Conservation (phyloP, 2,113 vertebrate species). For the Leucosticte australis region DNA sequence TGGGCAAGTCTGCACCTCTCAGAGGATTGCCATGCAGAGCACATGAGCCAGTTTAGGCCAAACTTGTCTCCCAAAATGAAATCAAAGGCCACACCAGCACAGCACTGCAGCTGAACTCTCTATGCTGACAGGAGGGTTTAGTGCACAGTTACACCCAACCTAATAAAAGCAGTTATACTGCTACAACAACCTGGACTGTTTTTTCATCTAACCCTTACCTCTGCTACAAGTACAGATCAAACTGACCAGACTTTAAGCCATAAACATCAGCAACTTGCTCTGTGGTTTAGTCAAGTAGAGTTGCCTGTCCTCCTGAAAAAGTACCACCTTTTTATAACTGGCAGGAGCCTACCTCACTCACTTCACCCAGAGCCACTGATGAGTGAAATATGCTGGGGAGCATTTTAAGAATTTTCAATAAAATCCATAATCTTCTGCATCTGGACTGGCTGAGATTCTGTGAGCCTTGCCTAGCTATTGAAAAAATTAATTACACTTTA, state of each 20-base stretch:
- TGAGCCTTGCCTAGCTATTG: neutral
- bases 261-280: neutral
- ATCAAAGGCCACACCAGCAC: neutral
- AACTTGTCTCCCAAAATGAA: neutral
- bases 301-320: neutral
- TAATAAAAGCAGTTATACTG: neutral
- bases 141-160: neutral
- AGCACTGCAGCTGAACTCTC: neutral
- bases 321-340: neutral
- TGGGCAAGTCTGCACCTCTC: slow-evolving; percentile 10
- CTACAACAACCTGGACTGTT: neutral
- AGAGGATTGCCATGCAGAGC: neutral
- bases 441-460: neutral
- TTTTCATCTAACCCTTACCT: neutral
- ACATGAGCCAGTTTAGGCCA: neutral
- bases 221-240: neutral
- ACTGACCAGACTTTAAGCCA: neutral
- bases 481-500: neutral
- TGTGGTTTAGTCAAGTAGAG: neutral
- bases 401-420: neutral
- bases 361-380: neutral
- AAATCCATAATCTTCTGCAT: neutral
- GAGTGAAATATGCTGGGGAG: neutral
- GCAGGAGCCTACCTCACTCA: neutral
- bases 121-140: neutral